A percentile compares a stretch with the other conserved stretches of the same genome.
These are phyloP conservation scores for Andrena flavipes DNA, from an alignment of 2,888 invertebrate species.

Conservation along the genomic window DNA sequence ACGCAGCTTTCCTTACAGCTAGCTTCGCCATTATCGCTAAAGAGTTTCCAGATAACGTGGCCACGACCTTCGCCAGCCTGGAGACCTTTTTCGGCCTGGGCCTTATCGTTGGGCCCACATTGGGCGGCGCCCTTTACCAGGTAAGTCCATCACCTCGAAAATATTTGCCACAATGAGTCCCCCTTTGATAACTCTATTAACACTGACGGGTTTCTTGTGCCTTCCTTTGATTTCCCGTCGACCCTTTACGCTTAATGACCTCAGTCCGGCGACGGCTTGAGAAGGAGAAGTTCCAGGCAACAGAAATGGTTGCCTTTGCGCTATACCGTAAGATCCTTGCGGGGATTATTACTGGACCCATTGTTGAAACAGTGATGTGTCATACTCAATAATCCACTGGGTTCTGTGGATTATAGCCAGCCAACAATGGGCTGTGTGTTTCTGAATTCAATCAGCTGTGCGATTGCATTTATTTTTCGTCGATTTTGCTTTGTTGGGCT, in stretches of 20 bases:
- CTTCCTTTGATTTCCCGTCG: neutral
- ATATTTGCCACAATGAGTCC: neutral
- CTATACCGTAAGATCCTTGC: neutral
- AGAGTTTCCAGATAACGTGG: conserved; percentile 94
- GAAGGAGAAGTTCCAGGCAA: neutral
- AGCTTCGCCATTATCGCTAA: conserved; percentile 95
- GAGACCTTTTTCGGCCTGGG: conserved; percentile 96
- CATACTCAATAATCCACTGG: no score
- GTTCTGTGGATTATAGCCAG: no score
- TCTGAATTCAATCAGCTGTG: no score
- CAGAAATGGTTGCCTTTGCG: neutral
- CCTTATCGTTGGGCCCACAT: conserved; percentile 95
- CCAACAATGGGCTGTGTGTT: no score
- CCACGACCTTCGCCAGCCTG: conserved; percentile 93
- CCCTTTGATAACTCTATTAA: neutral
- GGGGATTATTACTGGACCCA: neutral
- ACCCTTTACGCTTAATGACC: neutral
- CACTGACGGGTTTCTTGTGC: neutral
- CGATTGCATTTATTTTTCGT: no score
- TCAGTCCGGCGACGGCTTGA: neutral
- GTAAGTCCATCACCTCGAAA: conserved; percentile 73
- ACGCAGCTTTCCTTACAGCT: conserved; percentile 94
- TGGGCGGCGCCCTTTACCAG: conserved; percentile 94
- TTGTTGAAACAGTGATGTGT: no score
- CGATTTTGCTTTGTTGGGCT: no score